Evolutionary conservation across 2,113 vertebrate genomes (phyloP), one percentile per base, ranked within the genome.

Genomic region (Serilophus lunatus): DNA sequence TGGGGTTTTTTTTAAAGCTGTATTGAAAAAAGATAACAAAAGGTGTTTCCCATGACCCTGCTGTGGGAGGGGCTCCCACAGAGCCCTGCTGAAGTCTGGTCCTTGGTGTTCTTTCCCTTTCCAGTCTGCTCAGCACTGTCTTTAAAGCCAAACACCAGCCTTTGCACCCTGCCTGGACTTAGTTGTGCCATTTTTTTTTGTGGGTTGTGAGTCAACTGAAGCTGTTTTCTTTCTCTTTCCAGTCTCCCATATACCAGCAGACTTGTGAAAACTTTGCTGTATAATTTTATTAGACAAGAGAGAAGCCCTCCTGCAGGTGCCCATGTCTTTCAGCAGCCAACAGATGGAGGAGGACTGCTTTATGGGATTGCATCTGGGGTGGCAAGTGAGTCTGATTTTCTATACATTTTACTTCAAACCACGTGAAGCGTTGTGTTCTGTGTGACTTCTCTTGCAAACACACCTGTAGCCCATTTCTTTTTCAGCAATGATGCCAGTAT

Each of bases 271-370:
- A 99, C 99, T 3, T 98, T 99, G 78, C 97, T 99, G 13, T 99
- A 99, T 93, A 99, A 99, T 97, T 99, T 99, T 95, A 99, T 99
- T 97, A 97, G 99, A 96, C 99, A 99, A 97, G 99, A 99, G 96
- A 99, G 99, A 82, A 99, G 99, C 50, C 99, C 99, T 28, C 99
- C 99, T 23, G 98, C 99, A 1, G 98, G 98, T 14, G 96, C 98
- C 6, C 98, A 99, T 10, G 92, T 99, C 82, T 98, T 99, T 83
- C 98, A 99, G 68, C 97, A 98, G 4, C 98, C 99, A 64, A 98
- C 98, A 1, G 99, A 99, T 7, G 98, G 98, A 36, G 99, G 98
- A 44, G 98, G 99, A 59, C 97, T 99, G 29, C 98, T 99, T 3
- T 99, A 99, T 5, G 99, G 99, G 47, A 98, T 99, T 49, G 99